phyloP scores from a whole-genome alignment of 35 echinoderm and acorn worm genomes.

The Apostichopus japonicus region DNA sequence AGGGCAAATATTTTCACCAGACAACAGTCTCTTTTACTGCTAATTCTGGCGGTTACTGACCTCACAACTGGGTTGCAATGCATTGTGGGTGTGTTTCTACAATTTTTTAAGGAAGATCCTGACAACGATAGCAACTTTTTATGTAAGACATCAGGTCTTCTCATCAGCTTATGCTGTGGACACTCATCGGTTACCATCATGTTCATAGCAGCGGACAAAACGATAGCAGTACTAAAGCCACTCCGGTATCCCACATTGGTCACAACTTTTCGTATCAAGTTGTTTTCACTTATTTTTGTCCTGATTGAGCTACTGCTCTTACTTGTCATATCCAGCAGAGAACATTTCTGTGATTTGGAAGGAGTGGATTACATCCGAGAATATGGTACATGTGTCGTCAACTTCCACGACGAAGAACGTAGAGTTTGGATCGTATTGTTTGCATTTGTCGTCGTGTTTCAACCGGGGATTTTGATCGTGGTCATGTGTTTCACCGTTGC shows the following conservation, averaged over 20 bases:
- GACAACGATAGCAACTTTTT: not conserved
- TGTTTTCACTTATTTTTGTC: not conserved
- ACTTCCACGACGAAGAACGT: not conserved
- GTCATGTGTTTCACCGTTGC: not conserved
- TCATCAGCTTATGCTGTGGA: not conserved
- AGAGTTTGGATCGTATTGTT: not conserved
- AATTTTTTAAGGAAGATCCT: no score
- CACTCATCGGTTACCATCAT: not conserved
- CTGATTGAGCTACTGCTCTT: not conserved
- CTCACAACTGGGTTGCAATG: not conserved
- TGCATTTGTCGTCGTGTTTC: not conserved
- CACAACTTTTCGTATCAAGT: conserved; percentile 11
- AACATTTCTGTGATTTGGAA: not conserved
- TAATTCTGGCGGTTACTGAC: conserved; percentile 1
- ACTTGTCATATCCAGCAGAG: not conserved
- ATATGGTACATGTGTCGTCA: not conserved
- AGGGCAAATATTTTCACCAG: not conserved
- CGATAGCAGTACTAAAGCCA: not conserved
- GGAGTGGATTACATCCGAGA: not conserved
- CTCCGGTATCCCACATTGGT: not conserved
- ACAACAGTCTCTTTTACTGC: not conserved
- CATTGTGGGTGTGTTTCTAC: not conserved
- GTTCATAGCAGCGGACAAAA: not conserved
- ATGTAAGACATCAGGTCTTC: not conserved
- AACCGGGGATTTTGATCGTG: not conserved